A percentile compares a stretch with the other conserved stretches of the same genome.
Evolutionary conservation across 2,888 invertebrate genomes (phyloP).

Genomic region (Oligia strigilis): DNA sequence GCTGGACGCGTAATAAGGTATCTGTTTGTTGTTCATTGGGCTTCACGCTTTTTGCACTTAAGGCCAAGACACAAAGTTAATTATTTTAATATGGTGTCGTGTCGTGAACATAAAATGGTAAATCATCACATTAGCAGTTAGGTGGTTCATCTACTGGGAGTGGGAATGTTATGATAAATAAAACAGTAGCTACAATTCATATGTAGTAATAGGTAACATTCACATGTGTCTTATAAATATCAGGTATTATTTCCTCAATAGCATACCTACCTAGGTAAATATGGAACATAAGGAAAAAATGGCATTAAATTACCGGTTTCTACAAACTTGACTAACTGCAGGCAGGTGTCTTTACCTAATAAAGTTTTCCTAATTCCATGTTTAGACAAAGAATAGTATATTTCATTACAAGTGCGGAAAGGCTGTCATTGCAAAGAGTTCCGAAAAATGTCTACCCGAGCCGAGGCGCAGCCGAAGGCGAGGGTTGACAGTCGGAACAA

Average conservation of each 20-base stretch:
- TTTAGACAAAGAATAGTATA: neutral
- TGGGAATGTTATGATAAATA: neutral
- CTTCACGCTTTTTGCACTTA: slow-evolving; percentile 81
- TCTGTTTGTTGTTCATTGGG: slow-evolving; percentile 73
- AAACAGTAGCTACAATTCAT: no score
- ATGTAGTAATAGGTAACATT: neutral
- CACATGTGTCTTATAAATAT: slow-evolving; percentile 2
- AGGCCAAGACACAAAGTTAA: slow-evolving; percentile 71
- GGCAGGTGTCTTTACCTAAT: neutral
- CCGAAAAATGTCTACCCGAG: no score
- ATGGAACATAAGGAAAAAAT: no score
- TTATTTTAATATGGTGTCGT: slow-evolving; percentile 61
- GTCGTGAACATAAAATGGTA: slow-evolving; percentile 50
- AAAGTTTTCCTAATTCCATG: neutral
- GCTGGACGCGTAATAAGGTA: slow-evolving; percentile 78
- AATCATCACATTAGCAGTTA: slow-evolving; percentile 28
- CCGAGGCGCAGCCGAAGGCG: no score
- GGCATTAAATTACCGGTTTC: no score
- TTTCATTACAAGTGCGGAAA: no score
- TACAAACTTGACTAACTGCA: neutral
- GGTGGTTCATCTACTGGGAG: slow-evolving; percentile 14
- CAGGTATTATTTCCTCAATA: slow-evolving; percentile 16
- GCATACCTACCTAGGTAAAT: neutral
- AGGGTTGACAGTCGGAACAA: no score
- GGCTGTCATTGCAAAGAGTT: no score